Base-by-base conservation (phyloP, 1,140 invertebrate genomes). In the Apolygus lucorum region DNA sequence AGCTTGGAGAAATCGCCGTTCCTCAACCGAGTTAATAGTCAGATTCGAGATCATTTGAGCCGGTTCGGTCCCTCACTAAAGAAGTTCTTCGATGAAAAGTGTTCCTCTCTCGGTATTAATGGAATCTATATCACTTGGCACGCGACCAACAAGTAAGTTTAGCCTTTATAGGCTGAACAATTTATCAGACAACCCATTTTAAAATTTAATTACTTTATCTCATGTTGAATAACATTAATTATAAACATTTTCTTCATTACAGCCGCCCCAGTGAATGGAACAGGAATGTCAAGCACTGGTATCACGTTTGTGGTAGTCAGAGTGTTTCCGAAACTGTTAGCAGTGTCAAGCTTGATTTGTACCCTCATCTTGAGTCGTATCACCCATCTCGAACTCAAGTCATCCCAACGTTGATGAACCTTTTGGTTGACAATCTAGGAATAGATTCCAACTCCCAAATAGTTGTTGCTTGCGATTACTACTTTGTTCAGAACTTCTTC, bases 401-500 rank as follows among this genome's bases (percentile, higher is more conserved):
- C 22, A 21, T 59, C 22, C 54, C 54, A 4, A 14, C 54, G 22
- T 11, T 59, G 2, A 59, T 59, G 54, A 59, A 59, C 22, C 22
- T 59, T 4, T 22, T 59, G 11, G 22, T 24, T 59, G 54, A 59
- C 54, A 24, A 13, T 22, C 54, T 59, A 14, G 54, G 54, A 14
- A 59, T 59, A 4, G 54, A 59, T 22, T 13, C 54, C 4, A 59
- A 59, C 54, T 59, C 54, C 4, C 54, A 24, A 21, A 24, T 24
- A 17, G 54, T 59, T 22, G 54, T 59, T 4, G 54, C 54, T 11
- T 59, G 54, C 54, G 54, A 59, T 24, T 59, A 59, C 22, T 24
- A 59, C 22, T 59, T 59, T 4, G 54, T 59, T 59, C 54, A 59
- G 22, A 59, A 22, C 54, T 59, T 59, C 54, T 59, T 59, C 22